phyloP scores from a whole-genome alignment of 1,140 invertebrate species.

The Globodera ellingtonae region DNA sequence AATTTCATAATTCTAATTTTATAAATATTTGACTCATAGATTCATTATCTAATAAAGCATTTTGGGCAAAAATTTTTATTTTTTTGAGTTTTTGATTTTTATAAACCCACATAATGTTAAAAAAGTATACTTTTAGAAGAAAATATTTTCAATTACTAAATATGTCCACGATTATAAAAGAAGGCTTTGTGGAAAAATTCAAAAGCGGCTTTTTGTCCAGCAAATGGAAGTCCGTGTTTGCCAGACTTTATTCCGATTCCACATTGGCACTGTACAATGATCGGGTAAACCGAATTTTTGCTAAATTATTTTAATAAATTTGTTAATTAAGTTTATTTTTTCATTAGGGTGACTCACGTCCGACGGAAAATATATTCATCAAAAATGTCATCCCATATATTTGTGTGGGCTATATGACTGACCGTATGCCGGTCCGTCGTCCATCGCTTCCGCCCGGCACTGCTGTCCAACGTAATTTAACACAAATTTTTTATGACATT shows the following conservation, averaged over 20 bases:
- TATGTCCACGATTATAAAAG: conserved; percentile 36
- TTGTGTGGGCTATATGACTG: conserved; percentile 54
- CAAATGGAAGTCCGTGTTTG: conserved; percentile 49
- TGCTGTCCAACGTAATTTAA: conserved; percentile 49
- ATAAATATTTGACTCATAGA: too few relatives aligned
- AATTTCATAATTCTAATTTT: neutral
- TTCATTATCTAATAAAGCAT: neutral
- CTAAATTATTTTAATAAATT: neutral
- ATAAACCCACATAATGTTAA: neutral
- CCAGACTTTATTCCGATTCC: conserved; percentile 45
- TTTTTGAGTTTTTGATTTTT: neutral
- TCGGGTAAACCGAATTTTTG: conserved; percentile 25
- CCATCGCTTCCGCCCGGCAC: conserved; percentile 45
- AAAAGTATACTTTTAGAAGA: neutral
- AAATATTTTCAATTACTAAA: neutral
- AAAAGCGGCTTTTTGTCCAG: conserved; percentile 42
- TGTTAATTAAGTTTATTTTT: conserved; percentile 22
- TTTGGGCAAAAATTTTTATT: neutral
- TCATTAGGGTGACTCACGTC: conserved; percentile 50
- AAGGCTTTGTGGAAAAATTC: conserved; percentile 47
- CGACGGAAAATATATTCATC: conserved; percentile 45
- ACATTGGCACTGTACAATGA: conserved; percentile 47
- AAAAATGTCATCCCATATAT: conserved; percentile 61
- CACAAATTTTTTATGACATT: too few relatives aligned
- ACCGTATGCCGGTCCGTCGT: conserved; percentile 52